Percentiles rank a stretch among this genome's conserved stretches.
Conservation (phyloP, 2,113 vertebrate species). For the Saimiri boliviensis region DNA sequence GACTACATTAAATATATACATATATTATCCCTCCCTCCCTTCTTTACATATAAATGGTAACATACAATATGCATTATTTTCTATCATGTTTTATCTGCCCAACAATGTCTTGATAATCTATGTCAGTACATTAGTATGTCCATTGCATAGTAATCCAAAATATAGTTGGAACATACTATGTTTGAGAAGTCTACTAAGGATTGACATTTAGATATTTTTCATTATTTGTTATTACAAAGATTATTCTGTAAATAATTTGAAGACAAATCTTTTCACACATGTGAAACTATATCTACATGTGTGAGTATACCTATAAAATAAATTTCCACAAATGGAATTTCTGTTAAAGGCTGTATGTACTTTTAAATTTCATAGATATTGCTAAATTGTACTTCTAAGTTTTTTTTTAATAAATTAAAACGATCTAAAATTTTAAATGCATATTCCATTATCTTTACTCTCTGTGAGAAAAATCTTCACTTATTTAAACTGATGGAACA, state of each 20-base stretch:
- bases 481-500: slow-evolving; percentile 31
- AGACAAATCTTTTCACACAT: neutral
- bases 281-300: neutral
- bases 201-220: neutral
- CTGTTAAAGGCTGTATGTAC: neutral
- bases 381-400: neutral
- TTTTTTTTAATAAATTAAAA: neutral
- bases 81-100: neutral
- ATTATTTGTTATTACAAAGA: neutral
- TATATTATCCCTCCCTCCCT: neutral
- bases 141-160: neutral
- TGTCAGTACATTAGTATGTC: neutral
- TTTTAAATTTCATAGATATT: slow-evolving; percentile 16
- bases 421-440: neutral
- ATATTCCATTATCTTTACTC: neutral
- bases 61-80: neutral
- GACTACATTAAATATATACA: neutral
- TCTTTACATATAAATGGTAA: neutral
- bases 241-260: neutral
- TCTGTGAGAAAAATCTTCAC: neutral
- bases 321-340: neutral
- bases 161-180: neutral
- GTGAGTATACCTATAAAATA: neutral
- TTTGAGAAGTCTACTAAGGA: neutral
- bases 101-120: neutral